phyloP scores from a whole-genome alignment of 2,888 invertebrate species.

The Apotomis betuletana region DNA sequence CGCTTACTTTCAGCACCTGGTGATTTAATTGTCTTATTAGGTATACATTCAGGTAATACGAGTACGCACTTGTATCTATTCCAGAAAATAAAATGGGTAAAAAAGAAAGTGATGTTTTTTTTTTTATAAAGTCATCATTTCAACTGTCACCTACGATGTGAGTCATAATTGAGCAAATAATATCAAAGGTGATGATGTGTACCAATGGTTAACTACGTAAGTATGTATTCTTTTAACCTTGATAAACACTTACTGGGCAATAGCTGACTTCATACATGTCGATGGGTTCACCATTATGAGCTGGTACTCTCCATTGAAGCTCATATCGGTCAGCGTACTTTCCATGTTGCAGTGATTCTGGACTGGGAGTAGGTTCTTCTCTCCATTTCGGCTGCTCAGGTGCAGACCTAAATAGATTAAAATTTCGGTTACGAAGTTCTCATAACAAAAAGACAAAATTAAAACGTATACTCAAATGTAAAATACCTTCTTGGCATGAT shows the following conservation, averaged over 20 bases:
- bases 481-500: constrained; percentile 87
- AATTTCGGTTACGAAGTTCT: not conserved
- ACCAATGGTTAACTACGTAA: too few relatives aligned
- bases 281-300: constrained; percentile 95
- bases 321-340: constrained; percentile 91
- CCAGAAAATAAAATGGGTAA: too few relatives aligned
- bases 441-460: not conserved
- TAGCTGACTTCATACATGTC: constrained; percentile 91
- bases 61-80: not conserved
- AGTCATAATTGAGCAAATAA: too few relatives aligned
- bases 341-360: constrained; percentile 75
- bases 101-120: too few relatives aligned
- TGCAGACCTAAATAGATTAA: constrained; percentile 78
- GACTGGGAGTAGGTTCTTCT: constrained; percentile 61
- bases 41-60: not conserved
- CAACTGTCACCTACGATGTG: too few relatives aligned
- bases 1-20: constrained; percentile 87
- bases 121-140: too few relatives aligned
- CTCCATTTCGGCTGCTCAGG: constrained; percentile 86
- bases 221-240: not conserved
- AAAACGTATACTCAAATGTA: not conserved
- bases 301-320: constrained; percentile 92
- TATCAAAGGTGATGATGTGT: too few relatives aligned
- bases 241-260: constrained; percentile 86
- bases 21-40: not conserved